Conservation (phyloP, 2,113 vertebrate genomes). For the Pomatorhinus ruficollis region DNA sequence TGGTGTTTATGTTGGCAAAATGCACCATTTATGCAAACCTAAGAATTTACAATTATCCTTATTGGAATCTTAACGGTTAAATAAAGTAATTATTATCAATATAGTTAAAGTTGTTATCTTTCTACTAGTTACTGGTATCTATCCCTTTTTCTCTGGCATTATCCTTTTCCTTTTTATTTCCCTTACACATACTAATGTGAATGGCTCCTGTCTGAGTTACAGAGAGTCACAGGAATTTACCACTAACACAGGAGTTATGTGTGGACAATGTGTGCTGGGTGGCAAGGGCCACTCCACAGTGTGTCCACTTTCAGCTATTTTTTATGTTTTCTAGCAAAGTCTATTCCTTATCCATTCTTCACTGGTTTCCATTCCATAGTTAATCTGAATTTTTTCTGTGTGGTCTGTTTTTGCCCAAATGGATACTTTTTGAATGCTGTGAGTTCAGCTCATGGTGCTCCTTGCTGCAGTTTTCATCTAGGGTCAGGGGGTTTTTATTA, state of each 20-base stretch:
- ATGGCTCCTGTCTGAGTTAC: not conserved
- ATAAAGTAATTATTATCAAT: not conserved
- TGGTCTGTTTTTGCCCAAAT: not conserved
- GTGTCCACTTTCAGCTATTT: not conserved
- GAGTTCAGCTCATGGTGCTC: not conserved
- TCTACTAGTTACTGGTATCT: not conserved
- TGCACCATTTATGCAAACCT: not conserved
- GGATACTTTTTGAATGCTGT: not conserved
- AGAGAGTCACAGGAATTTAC: not conserved
- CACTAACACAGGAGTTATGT: not conserved
- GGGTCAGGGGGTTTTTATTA: not conserved
- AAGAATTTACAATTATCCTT: not conserved
- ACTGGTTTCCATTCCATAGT: not conserved
- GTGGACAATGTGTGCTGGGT: not conserved
- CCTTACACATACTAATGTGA: not conserved
- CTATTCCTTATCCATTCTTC: not conserved
- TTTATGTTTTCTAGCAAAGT: not conserved
- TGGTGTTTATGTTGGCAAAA: not conserved
- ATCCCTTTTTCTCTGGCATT: not conserved
- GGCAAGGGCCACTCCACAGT: not conserved
- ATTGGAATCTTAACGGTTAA: not conserved
- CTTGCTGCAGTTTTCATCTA: not conserved
- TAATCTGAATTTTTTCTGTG: not conserved
- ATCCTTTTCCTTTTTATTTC: not conserved
- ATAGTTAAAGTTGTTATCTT: not conserved